phyloP scores from a whole-genome alignment of 1,140 invertebrate genomes.

The Cephus cinctus region DNA sequence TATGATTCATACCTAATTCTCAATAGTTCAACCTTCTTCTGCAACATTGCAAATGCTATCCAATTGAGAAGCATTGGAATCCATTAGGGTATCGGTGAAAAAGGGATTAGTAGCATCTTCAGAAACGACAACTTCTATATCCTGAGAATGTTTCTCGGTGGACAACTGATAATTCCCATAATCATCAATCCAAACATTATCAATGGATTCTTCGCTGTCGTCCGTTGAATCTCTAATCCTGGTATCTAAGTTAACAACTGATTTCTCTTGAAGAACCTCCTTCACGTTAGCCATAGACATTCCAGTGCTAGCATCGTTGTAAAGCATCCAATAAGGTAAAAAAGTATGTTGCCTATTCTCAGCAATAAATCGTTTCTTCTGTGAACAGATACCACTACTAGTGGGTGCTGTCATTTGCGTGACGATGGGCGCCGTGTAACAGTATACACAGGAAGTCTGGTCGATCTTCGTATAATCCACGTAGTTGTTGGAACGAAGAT shows the following conservation, averaged over 20 bases:
- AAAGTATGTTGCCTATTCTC: constrained; percentile 35
- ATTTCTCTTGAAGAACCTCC: no score
- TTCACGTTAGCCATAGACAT: constrained; percentile 28
- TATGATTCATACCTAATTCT: background rate
- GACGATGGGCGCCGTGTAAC: constrained; percentile 35
- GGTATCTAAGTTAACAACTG: constrained; percentile 4
- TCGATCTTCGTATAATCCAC: constrained; percentile 36
- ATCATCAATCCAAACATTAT: constrained; percentile 25
- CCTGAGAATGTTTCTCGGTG: no score
- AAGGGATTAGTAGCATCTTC: background rate
- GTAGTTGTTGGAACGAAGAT: constrained; percentile 24
- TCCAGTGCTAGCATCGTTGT: constrained; percentile 25
- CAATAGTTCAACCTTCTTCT: background rate
- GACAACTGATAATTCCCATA: background rate
- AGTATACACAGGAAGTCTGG: constrained; percentile 42
- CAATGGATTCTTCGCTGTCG: constrained; percentile 18
- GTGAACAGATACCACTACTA: constrained; percentile 14
- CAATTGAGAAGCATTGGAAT: constrained; percentile 17
- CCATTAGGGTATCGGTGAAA: constrained; percentile 13
- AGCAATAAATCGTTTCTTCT: constrained; percentile 23
- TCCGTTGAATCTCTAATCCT: constrained; percentile 11
- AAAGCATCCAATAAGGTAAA: constrained; percentile 30
- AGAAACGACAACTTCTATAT: constrained; percentile 3
- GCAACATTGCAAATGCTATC: background rate
- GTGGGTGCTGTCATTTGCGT: constrained; percentile 19